Evolutionary conservation across 2,888 invertebrate species (phyloP), one percentile per base, ranked within the genome.

Genomic region (Dysmachus trigonus): DNA sequence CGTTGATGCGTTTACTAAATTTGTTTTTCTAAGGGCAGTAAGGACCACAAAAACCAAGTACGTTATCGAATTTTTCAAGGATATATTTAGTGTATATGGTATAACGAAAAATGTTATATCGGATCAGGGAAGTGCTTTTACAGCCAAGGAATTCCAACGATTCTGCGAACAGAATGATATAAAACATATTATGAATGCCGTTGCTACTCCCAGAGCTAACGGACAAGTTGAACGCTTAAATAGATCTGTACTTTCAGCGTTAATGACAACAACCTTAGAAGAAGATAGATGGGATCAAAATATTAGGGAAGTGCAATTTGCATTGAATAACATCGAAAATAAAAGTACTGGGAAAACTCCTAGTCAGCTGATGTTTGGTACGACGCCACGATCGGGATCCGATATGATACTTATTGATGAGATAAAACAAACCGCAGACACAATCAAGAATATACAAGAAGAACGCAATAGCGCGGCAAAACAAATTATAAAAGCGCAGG

Each of bases 161-260:
- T 51, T 51, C 15, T 51, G 81, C 51, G 47, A 27, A 22, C 51
- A 81, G 81, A 81, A 81, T 15, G 15, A 51, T n/a, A 51, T 81
- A 13, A 81, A 51, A 30, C 47, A 81, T 7, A 81, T 81, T 18
- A 1, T 41, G 30, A 81, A 53, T 22, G 81, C 81, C 13, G 53
- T 81, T 13, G 81, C 81, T n/a, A 81, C 81, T 30, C 81, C 81
- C 10, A 47, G 53, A 0, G 81, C 53, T 18, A 81, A 82, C 10
- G 62, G 82, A 6, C 62, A 82, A 35, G 62, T 82, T 13, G 82
- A 82, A 8, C 47, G 82, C 5, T 15, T 82, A 18, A 82, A 82
- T 62, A 82, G 53, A 30, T 62, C 82, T 1, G 62, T 82, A 18
- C 51, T 82, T 15, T 15, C 6, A 0, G 82, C 35, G 0, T n/a